Evolutionary conservation across 1,140 invertebrate genomes (phyloP).

Genomic region (Pristionchus pacificus): DNA sequence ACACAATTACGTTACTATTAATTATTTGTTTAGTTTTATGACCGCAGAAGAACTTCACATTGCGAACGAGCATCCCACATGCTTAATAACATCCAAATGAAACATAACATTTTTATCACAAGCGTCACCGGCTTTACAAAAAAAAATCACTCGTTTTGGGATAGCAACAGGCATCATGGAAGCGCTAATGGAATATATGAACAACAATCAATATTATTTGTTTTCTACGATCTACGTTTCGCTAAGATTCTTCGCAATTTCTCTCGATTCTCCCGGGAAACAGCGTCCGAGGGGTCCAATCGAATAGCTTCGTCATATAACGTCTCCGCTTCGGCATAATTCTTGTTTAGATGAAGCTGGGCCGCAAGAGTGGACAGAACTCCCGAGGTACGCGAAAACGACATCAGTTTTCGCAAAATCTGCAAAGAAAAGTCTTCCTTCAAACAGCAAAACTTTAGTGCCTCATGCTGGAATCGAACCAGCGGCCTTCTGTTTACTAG

Average conservation of each 20-base stretch:
- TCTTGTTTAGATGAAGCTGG: background rate
- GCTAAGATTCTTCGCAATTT: background rate
- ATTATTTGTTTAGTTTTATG: too few relatives aligned
- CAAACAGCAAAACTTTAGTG: slow-evolving; percentile 12
- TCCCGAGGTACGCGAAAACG: background rate
- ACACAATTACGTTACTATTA: too few relatives aligned
- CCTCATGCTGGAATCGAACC: slow-evolving; percentile 50
- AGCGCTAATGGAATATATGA: too few relatives aligned
- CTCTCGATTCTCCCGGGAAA: background rate
- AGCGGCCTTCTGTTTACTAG: slow-evolving; percentile 50
- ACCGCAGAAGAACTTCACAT: too few relatives aligned
- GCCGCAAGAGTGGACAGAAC: background rate
- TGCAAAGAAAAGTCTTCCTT: background rate
- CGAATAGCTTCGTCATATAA: background rate
- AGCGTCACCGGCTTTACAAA: too few relatives aligned
- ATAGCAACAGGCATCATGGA: too few relatives aligned
- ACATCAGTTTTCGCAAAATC: background rate
- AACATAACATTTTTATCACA: too few relatives aligned
- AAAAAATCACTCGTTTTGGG: too few relatives aligned
- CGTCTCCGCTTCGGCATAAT: background rate
- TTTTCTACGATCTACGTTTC: too few relatives aligned
- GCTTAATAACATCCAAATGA: too few relatives aligned
- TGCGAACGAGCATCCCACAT: too few relatives aligned
- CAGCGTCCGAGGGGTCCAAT: background rate
- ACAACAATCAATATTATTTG: too few relatives aligned